phyloP scores from a whole-genome alignment of 2,888 invertebrate species.

The Drosophila macrospina region DNA sequence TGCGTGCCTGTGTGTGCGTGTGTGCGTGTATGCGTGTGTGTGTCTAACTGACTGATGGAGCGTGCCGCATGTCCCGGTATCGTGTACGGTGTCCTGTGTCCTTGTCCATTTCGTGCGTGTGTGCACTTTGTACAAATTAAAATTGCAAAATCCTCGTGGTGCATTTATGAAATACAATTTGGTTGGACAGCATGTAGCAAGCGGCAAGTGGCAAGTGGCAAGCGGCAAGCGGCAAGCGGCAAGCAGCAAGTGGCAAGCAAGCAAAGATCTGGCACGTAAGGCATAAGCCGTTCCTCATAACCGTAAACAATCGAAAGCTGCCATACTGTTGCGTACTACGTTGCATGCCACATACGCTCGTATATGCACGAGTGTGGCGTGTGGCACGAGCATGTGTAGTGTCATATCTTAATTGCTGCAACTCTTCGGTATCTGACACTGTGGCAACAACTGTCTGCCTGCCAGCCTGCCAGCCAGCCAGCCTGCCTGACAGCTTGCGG shows the following conservation, averaged over 20 bases:
- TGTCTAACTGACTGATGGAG: slow-evolving; percentile 63
- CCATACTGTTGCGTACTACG: background rate
- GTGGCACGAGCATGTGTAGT: slow-evolving; percentile 16
- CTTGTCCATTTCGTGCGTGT: slow-evolving; percentile 39
- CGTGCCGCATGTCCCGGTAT: slow-evolving; percentile 41
- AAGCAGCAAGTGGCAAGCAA: slow-evolving; percentile 33
- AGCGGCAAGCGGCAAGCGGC: slow-evolving; percentile 6
- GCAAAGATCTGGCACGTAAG: slow-evolving; percentile 50
- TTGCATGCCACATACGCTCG: slow-evolving; percentile 11
- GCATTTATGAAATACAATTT: slow-evolving; percentile 66
- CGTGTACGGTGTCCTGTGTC: slow-evolving; percentile 15
- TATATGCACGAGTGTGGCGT: background rate
- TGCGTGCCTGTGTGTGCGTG: slow-evolving; percentile 9
- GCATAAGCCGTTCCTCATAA: slow-evolving; percentile 57
- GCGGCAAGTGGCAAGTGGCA: slow-evolving; percentile 12
- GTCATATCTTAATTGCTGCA: slow-evolving; percentile 62
- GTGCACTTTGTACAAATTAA: slow-evolving; percentile 75
- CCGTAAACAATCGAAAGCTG: slow-evolving; percentile 63
- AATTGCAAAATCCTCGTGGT: slow-evolving; percentile 73
- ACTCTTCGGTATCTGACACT: slow-evolving; percentile 24
- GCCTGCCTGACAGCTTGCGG: background rate
- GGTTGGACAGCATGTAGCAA: slow-evolving; percentile 30
- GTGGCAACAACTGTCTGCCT: too few relatives aligned
- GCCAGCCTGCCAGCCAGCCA: slow-evolving; percentile 8
- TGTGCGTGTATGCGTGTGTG: slow-evolving; percentile 1